Evolutionary conservation across 53 echinoderm and acorn worm species (phyloP), one percentile per base, ranked within the genome.

Genomic region (Arbacia lixula): DNA sequence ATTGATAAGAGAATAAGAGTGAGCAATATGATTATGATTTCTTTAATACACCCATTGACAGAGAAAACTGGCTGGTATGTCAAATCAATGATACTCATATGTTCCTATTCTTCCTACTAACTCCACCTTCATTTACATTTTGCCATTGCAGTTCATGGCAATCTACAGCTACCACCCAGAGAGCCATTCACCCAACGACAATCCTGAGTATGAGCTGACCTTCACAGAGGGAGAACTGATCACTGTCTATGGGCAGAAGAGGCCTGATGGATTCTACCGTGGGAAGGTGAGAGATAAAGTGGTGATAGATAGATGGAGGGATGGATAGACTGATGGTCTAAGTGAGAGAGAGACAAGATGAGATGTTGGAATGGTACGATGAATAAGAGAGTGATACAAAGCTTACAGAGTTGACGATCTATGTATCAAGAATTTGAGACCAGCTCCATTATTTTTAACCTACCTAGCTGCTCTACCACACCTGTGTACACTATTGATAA

Each of bases 171-270:
- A 98, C 83, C 87, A 95, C 39, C 99, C 99, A 8, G 61, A 63
- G 17, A 84, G 89, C 26, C 99, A 99, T 53, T 99, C 99, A 10
- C 99, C 99, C 36, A 99, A 99, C 71, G 90, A 95, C 57, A 91
- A 91, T 52, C 94, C 94, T 16, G 86, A 92, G 19, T 90, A 90
- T 52, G 99, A 99, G 78, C 85, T 99, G 28, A 68, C 87, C 10
- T 99, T 99, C 68, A 87, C 89, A 28, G 99, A 95, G 61, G 99
- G 94, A 25, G 99, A 99, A 28, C 87, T 99, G 41, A 88, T 99
- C 36, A 84, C 87, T 52, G 92, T 99, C 4, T 90, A 89, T 63
- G 99, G 99, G 37, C 68, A 86, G 40, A 89, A 87, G 76, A 84
- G 99, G 51, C 46, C 88, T 16, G 99, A 99, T 69, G 99, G 99